phyloP scores from a whole-genome alignment of 2,888 invertebrate genomes.

The Ferrisia virgata region DNA sequence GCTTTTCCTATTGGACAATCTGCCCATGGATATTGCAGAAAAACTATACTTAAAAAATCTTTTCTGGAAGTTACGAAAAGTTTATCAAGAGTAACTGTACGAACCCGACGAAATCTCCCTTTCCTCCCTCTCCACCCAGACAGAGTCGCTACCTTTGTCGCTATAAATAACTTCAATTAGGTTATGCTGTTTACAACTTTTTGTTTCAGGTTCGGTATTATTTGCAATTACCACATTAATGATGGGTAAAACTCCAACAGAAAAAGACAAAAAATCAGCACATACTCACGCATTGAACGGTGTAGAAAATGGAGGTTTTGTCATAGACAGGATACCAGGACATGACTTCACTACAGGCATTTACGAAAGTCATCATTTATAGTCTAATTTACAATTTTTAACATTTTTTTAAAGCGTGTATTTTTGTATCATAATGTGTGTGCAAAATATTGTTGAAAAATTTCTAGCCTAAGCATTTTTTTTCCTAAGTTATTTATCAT shows the following conservation, averaged over 20 bases:
- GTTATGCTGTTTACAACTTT: not conserved
- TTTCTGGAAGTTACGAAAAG: too few species aligned
- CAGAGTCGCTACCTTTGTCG: conserved; percentile 35
- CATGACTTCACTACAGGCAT: conserved; percentile 44
- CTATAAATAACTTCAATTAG: not conserved
- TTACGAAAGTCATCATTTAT: conserved; percentile 46
- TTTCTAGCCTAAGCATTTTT: conserved; percentile 11
- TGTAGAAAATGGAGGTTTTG: conserved; percentile 51
- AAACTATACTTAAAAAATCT: too few species aligned
- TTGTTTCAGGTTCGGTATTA: conserved; percentile 68
- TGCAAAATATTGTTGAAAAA: not conserved
- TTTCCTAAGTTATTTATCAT: conserved; percentile 6
- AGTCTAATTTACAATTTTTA: not conserved
- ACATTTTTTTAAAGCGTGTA: not conserved
- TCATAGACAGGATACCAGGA: conserved; percentile 48
- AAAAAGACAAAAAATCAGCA: conserved; percentile 47
- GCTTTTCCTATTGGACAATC: too few species aligned
- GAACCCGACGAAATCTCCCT: too few species aligned
- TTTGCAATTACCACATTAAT: conserved; percentile 78
- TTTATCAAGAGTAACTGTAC: too few species aligned
- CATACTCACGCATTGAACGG: conserved; percentile 49
- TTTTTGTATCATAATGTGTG: conserved; percentile 6
- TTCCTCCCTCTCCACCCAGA: too few species aligned
- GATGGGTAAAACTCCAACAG: conserved; percentile 66
- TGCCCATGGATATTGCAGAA: too few species aligned